Evolutionary conservation across 2,113 vertebrate genomes (phyloP), one percentile per base, ranked within the genome.

Genomic region (Archilochus colubris): DNA sequence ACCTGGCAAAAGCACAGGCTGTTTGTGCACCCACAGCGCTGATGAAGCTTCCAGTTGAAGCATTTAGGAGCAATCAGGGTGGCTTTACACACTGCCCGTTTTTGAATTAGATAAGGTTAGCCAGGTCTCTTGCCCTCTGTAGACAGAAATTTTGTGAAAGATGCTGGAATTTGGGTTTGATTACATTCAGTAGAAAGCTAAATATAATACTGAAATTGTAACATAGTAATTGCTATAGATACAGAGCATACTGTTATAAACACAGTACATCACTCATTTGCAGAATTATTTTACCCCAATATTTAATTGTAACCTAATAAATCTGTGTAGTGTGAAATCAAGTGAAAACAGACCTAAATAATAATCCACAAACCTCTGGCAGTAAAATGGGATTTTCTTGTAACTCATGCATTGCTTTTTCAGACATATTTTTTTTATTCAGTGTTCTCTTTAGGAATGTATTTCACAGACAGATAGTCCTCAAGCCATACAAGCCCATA

Each of bases 1-100:
- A 3, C 4, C 23, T 36, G 53, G 46, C 83, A 86, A 13, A 3
- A 28, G 17, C 48, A 30, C 53, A 7, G 79, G 31, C 33, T 30
- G 27, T 13, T 21, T 2, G 20, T 1, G 61, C 27, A 3, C 31
- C 24, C 24, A 3, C 2, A 0, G 64, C 0, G 3, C 2, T 15
- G 33, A 38, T 4, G 13, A 38, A 4, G 5, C 8, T 31, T 16
- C 48, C 21, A 6, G 27, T 21, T 40, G 14, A 5, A 40, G 53
- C 20, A 3, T 22, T 30, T 5, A 5, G 23, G 5, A 66, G 14
- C 50, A 38, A 12, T 27, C 14, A 25, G 33, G 20, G 28, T 7
- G 1, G 40, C n/a, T 23, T 9, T 14, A 18, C 10, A 2, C 2
- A 2, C 36, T 51, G 30, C 43, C n/a, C 78, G 18, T 50, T 53